phyloP scores from a whole-genome alignment of 2,888 invertebrate species.

The Chalcosyrphus nemorum region DNA sequence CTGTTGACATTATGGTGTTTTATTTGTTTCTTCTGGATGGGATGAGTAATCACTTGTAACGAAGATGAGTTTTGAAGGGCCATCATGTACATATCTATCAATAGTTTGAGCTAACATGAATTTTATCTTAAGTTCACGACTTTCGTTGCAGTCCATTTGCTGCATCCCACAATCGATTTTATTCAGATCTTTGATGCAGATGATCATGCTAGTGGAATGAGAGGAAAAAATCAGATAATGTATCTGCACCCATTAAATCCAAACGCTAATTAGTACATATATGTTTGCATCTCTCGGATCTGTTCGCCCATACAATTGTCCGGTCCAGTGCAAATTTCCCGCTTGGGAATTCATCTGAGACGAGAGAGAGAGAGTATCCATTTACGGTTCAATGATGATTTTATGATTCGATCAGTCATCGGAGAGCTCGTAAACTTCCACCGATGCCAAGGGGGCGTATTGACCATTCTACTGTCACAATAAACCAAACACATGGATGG shows the following conservation, averaged over 20 bases:
- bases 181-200: slow-evolving; percentile 52
- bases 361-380: too few relatives aligned
- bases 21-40: slow-evolving; percentile 24
- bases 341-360: slow-evolving; percentile 60
- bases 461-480: slow-evolving; percentile 57
- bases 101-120: slow-evolving; percentile 7
- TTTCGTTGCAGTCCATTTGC: slow-evolving; percentile 52
- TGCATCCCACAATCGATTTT: slow-evolving; percentile 45
- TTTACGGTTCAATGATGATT: slow-evolving; percentile 52
- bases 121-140: slow-evolving; percentile 69
- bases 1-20: slow-evolving; percentile 18
- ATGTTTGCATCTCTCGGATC: not conserved
- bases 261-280: slow-evolving; percentile 61
- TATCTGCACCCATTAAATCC: slow-evolving; percentile 48
- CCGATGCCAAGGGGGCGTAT: slow-evolving; percentile 49
- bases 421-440: slow-evolving; percentile 27
- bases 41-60: slow-evolving; percentile 29
- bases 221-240: slow-evolving; percentile 7
- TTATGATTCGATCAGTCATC: slow-evolving; percentile 58
- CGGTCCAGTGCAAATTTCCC: slow-evolving; percentile 64
- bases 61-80: not conserved
- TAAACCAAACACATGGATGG: slow-evolving; percentile 47
- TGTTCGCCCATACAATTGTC: slow-evolving; percentile 10
- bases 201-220: too few relatives aligned
- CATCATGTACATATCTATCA: not conserved